These are phyloP conservation scores for Smutsia gigantea DNA, from an alignment of 2,797 vertebrate species.

Conservation along the genomic window DNA sequence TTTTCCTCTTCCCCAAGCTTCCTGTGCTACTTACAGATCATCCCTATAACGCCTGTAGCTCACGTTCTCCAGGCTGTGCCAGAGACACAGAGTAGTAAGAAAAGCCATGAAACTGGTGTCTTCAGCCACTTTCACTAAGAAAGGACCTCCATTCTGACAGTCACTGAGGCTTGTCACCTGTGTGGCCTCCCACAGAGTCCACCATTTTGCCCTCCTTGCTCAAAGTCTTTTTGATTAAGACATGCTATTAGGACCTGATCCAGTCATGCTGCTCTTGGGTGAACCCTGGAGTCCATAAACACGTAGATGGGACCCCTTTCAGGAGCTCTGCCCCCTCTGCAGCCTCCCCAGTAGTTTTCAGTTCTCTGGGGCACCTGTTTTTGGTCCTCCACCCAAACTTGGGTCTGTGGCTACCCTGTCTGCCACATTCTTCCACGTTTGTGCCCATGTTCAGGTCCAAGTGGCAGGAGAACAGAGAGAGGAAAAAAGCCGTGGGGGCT, in stretches of 20 bases:
- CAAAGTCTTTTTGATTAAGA: background rate
- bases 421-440: background rate
- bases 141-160: background rate
- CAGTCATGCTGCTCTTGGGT: background rate
- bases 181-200: no score
- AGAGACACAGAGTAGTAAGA: background rate
- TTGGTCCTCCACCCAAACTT: background rate
- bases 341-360: background rate
- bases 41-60: no score
- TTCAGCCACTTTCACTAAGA: background rate
- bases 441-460: background rate
- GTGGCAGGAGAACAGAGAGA: background rate
- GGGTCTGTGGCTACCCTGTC: background rate
- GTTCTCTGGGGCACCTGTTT: background rate
- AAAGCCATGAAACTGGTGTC: background rate
- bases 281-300: background rate
- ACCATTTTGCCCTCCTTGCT: background rate
- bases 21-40: background rate
- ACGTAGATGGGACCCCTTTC: no score
- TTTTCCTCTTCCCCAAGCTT: background rate
- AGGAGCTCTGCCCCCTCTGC: background rate
- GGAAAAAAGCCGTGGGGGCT: background rate
- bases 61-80: background rate
- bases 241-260: background rate
- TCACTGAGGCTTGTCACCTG: background rate